Conservation (phyloP, 2,113 vertebrate species). For the Odobenus rosmarus region DNA sequence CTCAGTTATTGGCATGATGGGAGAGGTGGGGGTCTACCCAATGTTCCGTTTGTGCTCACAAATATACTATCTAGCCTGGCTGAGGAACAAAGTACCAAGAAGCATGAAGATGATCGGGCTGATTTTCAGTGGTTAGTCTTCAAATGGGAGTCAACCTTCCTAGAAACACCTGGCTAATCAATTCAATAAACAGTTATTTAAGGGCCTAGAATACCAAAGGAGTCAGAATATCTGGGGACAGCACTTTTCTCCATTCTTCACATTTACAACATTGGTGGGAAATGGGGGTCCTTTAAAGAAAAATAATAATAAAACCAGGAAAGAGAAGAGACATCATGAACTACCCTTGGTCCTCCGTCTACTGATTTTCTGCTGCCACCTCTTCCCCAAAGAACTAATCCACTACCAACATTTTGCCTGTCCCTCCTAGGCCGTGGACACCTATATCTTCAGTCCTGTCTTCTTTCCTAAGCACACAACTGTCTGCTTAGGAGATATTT, state of each 20-base stretch:
- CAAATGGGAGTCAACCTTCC: background rate
- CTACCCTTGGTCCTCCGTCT: background rate
- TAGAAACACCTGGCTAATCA: background rate
- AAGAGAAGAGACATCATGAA: background rate
- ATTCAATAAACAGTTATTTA: background rate
- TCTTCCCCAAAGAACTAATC: background rate
- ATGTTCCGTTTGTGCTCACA: background rate
- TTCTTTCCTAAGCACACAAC: background rate
- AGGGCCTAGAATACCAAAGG: background rate
- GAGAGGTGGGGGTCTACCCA: background rate
- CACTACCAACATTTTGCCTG: background rate
- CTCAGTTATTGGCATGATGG: background rate
- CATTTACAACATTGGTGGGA: background rate
- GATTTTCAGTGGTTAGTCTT: background rate
- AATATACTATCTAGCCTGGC: background rate
- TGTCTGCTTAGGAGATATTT: background rate
- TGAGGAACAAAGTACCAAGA: background rate
- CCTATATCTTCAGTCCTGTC: background rate
- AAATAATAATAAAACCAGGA: background rate
- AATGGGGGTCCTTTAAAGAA: background rate
- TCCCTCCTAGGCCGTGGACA: background rate
- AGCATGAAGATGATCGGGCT: background rate
- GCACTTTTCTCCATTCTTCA: background rate
- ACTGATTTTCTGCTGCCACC: background rate
- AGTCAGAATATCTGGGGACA: background rate